These are phyloP conservation scores for Cistogaster globosa DNA, from an alignment of 2,888 invertebrate genomes.

Conservation along the genomic window DNA sequence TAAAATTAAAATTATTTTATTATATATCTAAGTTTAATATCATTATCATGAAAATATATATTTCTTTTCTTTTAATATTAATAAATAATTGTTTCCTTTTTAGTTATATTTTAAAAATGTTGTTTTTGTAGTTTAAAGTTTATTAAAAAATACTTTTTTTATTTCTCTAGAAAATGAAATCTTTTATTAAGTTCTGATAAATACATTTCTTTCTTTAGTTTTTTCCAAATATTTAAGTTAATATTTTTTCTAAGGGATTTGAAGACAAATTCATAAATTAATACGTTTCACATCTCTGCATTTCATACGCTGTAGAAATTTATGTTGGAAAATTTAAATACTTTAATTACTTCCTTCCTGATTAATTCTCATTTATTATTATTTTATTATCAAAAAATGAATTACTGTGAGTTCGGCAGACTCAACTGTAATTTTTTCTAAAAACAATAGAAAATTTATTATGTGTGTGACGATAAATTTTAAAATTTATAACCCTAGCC, in stretches of 20 bases:
- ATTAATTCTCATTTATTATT: too few species aligned
- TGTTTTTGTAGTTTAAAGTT: conserved; percentile 44
- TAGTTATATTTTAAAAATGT: conserved; percentile 64
- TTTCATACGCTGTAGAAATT: background rate
- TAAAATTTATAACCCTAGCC: too few species aligned
- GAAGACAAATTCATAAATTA: background rate
- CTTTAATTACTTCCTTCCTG: too few species aligned
- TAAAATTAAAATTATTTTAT: conserved; percentile 5
- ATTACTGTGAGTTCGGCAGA: too few species aligned
- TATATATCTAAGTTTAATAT: conserved; percentile 48
- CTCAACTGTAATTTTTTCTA: too few species aligned
- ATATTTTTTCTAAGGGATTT: background rate
- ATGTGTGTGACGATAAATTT: too few species aligned
- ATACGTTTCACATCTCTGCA: background rate
- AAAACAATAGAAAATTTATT: too few species aligned
- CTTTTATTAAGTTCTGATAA: conserved; percentile 15
- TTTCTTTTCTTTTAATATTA: conserved; percentile 15
- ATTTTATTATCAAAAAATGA: too few species aligned
- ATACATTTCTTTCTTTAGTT: background rate
- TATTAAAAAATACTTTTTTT: conserved; percentile 44
- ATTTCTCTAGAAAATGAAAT: conserved; percentile 46
- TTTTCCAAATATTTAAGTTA: conserved; percentile 13
- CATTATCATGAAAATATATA: conserved; percentile 65
- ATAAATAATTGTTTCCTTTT: conserved; percentile 8
- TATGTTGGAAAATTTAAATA: too few species aligned